phyloP scores from a whole-genome alignment of 2,113 vertebrate genomes.

The Odontophorus gujanensis region DNA sequence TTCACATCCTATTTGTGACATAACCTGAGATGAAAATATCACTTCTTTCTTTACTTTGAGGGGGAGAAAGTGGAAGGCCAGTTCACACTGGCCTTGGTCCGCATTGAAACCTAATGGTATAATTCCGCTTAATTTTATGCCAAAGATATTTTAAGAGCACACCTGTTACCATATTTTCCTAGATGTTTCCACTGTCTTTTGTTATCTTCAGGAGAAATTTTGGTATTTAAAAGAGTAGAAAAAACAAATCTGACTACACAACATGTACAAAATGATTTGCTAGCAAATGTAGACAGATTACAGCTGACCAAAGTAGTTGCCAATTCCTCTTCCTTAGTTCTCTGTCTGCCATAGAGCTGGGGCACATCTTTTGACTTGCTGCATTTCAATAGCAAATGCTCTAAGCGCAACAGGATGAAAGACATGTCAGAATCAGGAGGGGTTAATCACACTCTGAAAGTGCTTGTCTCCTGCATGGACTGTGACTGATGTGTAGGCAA shows the following conservation, averaged over 20 bases:
- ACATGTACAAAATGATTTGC: background rate
- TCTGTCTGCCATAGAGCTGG: background rate
- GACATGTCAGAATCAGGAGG: background rate
- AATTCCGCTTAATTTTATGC: background rate
- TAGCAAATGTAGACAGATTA: background rate
- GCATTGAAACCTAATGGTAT: background rate
- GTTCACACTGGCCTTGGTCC: accelerated
- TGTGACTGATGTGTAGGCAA: background rate
- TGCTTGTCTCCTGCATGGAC: background rate
- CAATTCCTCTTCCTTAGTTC: background rate
- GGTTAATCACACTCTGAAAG: background rate
- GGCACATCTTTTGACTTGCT: background rate
- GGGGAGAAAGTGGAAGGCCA: background rate
- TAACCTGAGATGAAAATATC: background rate
- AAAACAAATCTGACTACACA: background rate
- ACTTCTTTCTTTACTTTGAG: background rate
- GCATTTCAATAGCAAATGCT: background rate
- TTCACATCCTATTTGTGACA: background rate
- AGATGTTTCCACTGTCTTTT: background rate
- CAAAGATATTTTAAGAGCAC: background rate
- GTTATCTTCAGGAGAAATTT: background rate
- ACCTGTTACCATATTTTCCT: background rate
- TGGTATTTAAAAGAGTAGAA: background rate
- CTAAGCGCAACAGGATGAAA: background rate
- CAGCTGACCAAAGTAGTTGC: background rate